Percentiles rank a stretch among this genome's conserved stretches.
phyloP scores from a whole-genome alignment of 2,113 vertebrate genomes.

The Dendropsophus ebraccatus region DNA sequence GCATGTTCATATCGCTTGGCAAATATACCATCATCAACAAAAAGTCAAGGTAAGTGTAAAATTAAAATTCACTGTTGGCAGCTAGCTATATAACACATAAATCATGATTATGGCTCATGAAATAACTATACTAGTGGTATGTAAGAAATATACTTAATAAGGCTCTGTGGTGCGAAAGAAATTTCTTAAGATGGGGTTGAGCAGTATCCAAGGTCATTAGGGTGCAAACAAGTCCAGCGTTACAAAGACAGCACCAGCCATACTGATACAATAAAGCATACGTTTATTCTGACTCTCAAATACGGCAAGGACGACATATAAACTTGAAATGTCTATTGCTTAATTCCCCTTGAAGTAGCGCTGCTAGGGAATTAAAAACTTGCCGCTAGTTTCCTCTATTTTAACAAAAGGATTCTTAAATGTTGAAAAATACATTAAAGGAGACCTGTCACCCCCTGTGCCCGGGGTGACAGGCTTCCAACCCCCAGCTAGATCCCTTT shows the following conservation, averaged over 20 bases:
- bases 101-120: neutral
- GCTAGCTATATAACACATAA: neutral
- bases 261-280: neutral
- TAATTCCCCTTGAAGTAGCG: neutral
- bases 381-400: neutral
- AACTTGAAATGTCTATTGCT: neutral
- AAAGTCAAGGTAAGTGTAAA: slow-evolving; percentile 92
- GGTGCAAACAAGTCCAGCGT: neutral
- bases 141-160: neutral
- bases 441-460: too few species aligned
- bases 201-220: neutral
- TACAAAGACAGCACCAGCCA: neutral
- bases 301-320: neutral
- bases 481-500: too few species aligned
- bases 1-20: slow-evolving; percentile 97
- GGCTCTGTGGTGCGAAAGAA: neutral
- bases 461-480: too few species aligned
- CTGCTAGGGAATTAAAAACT: neutral
- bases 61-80: neutral
- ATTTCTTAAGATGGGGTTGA: neutral
- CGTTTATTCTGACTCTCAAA: neutral
- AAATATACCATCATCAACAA: slow-evolving; percentile 98
- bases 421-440: too few species aligned
- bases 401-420: neutral
- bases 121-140: neutral